These are phyloP conservation scores for Cheracebus regulus DNA, from an alignment of 2,797 vertebrate genomes.

Conservation along the genomic window DNA sequence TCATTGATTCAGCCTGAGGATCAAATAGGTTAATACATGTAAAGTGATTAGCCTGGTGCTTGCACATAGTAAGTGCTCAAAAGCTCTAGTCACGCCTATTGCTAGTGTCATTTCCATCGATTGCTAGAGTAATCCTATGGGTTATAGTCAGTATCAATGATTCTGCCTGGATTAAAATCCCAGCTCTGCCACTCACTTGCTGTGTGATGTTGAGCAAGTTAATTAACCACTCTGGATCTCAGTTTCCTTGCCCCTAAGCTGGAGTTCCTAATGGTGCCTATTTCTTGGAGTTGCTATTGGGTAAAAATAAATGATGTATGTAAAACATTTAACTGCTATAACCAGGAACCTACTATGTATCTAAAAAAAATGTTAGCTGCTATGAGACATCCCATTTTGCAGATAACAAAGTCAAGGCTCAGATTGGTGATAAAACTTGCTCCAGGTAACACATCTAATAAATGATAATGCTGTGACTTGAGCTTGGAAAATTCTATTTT, in stretches of 20 bases:
- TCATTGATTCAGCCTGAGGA: background rate
- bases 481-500: background rate
- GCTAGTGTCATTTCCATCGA: background rate
- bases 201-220: background rate
- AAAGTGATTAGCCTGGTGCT: background rate
- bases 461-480: background rate
- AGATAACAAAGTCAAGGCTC: background rate
- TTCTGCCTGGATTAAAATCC: background rate
- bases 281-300: background rate
- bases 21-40: background rate
- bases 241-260: background rate
- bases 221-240: background rate
- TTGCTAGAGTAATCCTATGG: background rate
- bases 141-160: background rate
- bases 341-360: background rate
- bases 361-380: background rate
- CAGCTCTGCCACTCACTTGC: background rate
- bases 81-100: background rate
- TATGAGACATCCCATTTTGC: background rate
- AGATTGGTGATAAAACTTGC: background rate
- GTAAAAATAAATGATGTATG: background rate
- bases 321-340: background rate
- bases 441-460: background rate
- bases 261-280: background rate
- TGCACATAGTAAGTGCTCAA: rapidly evolving